Base-by-base conservation (phyloP, 2,113 vertebrate species). In the Dipodomys merriami region DNA sequence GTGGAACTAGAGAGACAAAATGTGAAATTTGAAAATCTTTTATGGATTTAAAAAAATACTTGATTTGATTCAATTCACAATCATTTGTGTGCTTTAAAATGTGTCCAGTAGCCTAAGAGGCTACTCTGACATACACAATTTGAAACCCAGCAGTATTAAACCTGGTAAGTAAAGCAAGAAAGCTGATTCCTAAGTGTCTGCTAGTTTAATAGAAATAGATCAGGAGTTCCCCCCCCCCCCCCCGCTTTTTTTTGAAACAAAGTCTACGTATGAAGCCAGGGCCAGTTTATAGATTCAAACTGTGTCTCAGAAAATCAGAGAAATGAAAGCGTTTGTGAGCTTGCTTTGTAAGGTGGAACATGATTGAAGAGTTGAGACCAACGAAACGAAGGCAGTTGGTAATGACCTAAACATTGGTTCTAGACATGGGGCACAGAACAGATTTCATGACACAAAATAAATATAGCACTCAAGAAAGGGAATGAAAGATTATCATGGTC, bases 121-220 rank as follows among this genome's bases (percentile, higher is more conserved):
- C 15, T 91, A 44, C 35, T 72, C 11, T 68, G 65, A 30, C 5
- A 39, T 29, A 60, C 3, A 30, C 11, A 27, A 23, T 86, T 72
- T 79, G 49, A 90, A 92, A 44, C 20, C 7, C 25, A 79, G 53
- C 6, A 33, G 5, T 60, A 74, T 0, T 64, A 39, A 82, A 83
- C 12, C 11, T 91, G 23, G 29, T 68, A 64, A 68, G 35, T 29
- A 3, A 88, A 92, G 57, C 1, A 57, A 29, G 6, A 79, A 60
- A 62, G 29, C 9, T 72, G 3, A 11, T 84, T 85, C 39, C 60
- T 11, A 82, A 68, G 16, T 90, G 44, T 46, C 60, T 93, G 85
- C 67, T 92, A 57, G 93, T 86, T 68, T 86, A 35, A 76, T 22
- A 12, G 44, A 49, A 87, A 89, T 30, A 90, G 44, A 76, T 35